Conservation (phyloP, 2,113 vertebrate species). For the Ochotona curzoniae region DNA sequence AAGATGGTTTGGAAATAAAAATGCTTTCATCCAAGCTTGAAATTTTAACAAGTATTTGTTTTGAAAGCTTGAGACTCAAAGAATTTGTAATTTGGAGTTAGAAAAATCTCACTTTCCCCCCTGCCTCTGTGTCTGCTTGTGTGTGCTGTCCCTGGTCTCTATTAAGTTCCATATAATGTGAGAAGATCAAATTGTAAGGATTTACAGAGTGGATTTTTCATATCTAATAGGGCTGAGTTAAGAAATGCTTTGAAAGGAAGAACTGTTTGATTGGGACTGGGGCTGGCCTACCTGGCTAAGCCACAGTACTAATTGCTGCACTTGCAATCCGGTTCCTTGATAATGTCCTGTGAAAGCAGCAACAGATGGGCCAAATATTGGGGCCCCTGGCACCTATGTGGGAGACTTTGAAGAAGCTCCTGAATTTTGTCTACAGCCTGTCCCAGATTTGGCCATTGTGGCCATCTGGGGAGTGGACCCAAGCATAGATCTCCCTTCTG, state of each 20-base stretch:
- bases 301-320: too few species aligned
- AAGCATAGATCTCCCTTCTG: too few species aligned
- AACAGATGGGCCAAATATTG: too few species aligned
- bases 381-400: too few species aligned
- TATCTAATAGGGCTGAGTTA: too few species aligned
- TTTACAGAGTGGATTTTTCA: neutral
- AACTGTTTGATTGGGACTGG: neutral
- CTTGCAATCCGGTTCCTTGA: too few species aligned
- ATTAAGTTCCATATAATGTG: neutral
- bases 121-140: neutral
- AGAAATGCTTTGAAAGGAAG: neutral
- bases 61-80: neutral
- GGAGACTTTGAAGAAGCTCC: too few species aligned
- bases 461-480: too few species aligned
- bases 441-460: too few species aligned
- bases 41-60: neutral
- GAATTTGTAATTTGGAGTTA: slow-evolving; percentile 22
- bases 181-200: neutral
- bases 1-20: neutral
- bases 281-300: neutral
- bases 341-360: too few species aligned
- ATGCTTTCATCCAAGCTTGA: neutral
- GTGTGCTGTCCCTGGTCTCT: neutral
- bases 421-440: too few species aligned
- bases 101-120: neutral